Percentiles rank a stretch among this genome's conserved stretches.
These are phyloP conservation scores for Zygothrica quintamaculata DNA, from an alignment of 2,888 invertebrate genomes.

Conservation along the genomic window DNA sequence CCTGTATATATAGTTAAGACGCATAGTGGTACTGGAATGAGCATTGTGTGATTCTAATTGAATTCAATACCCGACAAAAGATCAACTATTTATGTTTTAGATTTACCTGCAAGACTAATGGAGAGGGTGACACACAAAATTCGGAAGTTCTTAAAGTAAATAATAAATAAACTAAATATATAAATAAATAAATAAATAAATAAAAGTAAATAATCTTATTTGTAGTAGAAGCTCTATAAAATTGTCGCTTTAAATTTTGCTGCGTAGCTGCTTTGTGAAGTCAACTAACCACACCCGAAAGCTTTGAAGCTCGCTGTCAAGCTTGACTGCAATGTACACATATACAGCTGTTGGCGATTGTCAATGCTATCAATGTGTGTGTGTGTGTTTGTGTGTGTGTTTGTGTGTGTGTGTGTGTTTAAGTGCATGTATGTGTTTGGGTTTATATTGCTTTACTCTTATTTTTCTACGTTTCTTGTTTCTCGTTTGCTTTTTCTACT, in stretches of 20 bases:
- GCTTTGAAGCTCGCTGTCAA: slow-evolving; percentile 56
- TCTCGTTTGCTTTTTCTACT: slow-evolving; percentile 30
- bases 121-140: no score
- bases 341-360: slow-evolving; percentile 24
- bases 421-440: slow-evolving; percentile 8
- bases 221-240: not conserved
- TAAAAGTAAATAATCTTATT: not conserved
- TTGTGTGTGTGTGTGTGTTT: slow-evolving; percentile 21
- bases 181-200: not conserved
- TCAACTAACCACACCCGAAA: slow-evolving; percentile 33
- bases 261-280: slow-evolving; percentile 41
- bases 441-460: slow-evolving; percentile 48
- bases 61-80: no score
- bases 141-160: no score
- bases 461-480: slow-evolving; percentile 52
- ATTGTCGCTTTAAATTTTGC: slow-evolving; percentile 7
- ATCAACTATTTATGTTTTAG: no score
- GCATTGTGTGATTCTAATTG: no score
- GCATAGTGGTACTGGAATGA: no score
- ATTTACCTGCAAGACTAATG: no score
- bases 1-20: no score
- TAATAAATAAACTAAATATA: not conserved
- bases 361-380: slow-evolving; percentile 16
- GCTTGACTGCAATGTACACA: slow-evolving; percentile 44
- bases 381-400: slow-evolving; percentile 6